Percentiles rank a stretch among this genome's conserved stretches.
Evolutionary conservation across 1,140 invertebrate genomes (phyloP).

Genomic region (Andrena cerasifolii): DNA sequence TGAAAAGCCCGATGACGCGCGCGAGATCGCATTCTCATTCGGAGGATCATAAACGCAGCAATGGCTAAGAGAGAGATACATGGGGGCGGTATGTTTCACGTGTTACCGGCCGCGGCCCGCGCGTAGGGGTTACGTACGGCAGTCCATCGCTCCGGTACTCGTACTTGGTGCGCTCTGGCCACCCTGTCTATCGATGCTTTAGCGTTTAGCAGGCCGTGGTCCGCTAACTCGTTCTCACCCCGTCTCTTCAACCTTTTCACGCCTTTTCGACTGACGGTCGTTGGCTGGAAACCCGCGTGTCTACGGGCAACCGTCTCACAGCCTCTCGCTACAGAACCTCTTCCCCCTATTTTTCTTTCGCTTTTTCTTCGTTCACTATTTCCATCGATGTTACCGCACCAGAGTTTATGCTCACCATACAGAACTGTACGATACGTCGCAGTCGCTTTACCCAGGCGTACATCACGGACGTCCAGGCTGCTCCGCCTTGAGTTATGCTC

Average conservation of each 20-base stretch:
- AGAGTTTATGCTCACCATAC: conserved; percentile 3
- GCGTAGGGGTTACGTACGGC: conserved; percentile 81
- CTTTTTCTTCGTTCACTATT: neutral
- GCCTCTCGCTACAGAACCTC: no score
- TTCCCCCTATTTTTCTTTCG: neutral
- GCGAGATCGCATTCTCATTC: no score
- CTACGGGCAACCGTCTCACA: no score
- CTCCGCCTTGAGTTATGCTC: conserved; percentile 80
- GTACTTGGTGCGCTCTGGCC: conserved; percentile 69
- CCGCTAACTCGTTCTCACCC: conserved; percentile 30
- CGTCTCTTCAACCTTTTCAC: conserved; percentile 28
- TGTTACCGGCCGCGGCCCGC: conserved; percentile 80
- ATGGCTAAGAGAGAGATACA: conserved; percentile 75
- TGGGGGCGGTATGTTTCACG: conserved; percentile 81
- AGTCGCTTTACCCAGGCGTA: conserved; percentile 77
- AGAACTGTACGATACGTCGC: conserved; percentile 63
- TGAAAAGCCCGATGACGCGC: neutral
- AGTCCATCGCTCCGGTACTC: conserved; percentile 82
- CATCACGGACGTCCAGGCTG: conserved; percentile 78
- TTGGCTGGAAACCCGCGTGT: no score
- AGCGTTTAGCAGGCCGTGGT: conserved; percentile 34
- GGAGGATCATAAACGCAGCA: conserved; percentile 77
- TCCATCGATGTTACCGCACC: no score
- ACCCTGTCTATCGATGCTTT: conserved; percentile 53
- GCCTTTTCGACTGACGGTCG: no score